Percentiles rank a stretch among this genome's conserved stretches.
These are phyloP conservation scores for Orgyia antiqua DNA, from an alignment of 2,888 invertebrate genomes.

Conservation along the genomic window DNA sequence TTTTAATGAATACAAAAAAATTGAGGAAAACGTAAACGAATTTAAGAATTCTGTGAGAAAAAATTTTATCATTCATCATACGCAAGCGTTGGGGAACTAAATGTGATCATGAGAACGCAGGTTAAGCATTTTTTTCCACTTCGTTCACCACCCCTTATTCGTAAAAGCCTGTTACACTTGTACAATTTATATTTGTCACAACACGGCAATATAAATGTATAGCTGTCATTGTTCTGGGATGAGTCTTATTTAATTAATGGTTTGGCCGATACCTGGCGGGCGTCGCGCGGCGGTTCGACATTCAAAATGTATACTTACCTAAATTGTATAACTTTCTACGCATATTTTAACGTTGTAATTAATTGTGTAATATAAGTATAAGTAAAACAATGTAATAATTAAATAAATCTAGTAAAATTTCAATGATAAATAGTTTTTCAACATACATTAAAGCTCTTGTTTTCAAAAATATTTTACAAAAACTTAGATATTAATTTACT, in stretches of 20 bases:
- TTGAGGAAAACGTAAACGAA: constrained; percentile 9
- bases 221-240: constrained; percentile 41
- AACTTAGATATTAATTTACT: no score
- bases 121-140: constrained; percentile 63
- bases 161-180: constrained; percentile 37
- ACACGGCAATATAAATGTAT: constrained; percentile 38
- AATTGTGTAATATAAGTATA: no score
- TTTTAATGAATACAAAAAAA: constrained; percentile 8
- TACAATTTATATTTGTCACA: constrained; percentile 45
- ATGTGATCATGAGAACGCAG: constrained; percentile 59
- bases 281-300: constrained; percentile 18
- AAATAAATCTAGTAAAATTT: no score
- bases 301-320: constrained; percentile 34
- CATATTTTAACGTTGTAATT: no score
- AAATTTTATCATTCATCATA: constrained; percentile 47
- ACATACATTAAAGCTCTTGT: no score
- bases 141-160: constrained; percentile 52
- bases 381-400: no score
- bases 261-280: constrained; percentile 32
- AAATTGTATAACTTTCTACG: not conserved
- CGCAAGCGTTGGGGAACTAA: constrained; percentile 48
- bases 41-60: constrained; percentile 7
- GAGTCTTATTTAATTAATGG: constrained; percentile 54
- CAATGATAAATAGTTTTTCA: no score
- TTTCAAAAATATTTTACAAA: no score